phyloP scores from a whole-genome alignment of 1,140 invertebrate species.

The Leptopilina clavipes region DNA sequence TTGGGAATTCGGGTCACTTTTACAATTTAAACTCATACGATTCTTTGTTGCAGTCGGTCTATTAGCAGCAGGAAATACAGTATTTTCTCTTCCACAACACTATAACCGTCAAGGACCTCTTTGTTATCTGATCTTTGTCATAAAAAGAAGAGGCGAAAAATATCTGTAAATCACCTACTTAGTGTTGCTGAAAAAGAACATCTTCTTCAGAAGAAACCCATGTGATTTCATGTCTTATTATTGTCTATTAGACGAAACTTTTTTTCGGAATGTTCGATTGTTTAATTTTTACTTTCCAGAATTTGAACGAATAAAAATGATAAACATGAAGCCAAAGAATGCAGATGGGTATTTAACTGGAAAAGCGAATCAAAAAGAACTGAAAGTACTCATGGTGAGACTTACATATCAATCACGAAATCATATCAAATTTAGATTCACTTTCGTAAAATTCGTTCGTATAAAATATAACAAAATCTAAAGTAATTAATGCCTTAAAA shows the following conservation, averaged over 20 bases:
- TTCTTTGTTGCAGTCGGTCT: constrained; percentile 34
- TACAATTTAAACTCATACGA: constrained; percentile 11
- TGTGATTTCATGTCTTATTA: background rate
- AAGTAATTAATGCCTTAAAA: no score
- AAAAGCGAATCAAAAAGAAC: no score
- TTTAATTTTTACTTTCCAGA: no score
- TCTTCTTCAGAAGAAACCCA: background rate
- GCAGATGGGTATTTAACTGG: no score
- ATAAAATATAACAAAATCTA: no score
- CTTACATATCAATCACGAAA: no score
- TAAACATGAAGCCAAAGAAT: no score
- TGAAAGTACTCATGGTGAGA: no score
- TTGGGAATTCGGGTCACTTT: constrained; percentile 45
- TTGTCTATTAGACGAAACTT: background rate
- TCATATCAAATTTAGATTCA: no score
- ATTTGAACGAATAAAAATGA: no score
- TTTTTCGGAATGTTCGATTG: no score
- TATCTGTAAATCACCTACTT: constrained; percentile 31
- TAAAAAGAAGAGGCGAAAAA: constrained; percentile 9
- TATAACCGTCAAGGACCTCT: constrained; percentile 6
- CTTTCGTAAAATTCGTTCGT: no score
- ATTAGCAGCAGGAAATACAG: constrained; percentile 31
- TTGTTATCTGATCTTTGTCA: constrained; percentile 25
- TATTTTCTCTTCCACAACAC: constrained; percentile 35
- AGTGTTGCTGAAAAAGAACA: background rate